A percentile compares a stretch with the other conserved stretches of the same genome.
These are phyloP conservation scores for Belonocnema kinseyi DNA, from an alignment of 1,140 invertebrate species.

Conservation along the genomic window DNA sequence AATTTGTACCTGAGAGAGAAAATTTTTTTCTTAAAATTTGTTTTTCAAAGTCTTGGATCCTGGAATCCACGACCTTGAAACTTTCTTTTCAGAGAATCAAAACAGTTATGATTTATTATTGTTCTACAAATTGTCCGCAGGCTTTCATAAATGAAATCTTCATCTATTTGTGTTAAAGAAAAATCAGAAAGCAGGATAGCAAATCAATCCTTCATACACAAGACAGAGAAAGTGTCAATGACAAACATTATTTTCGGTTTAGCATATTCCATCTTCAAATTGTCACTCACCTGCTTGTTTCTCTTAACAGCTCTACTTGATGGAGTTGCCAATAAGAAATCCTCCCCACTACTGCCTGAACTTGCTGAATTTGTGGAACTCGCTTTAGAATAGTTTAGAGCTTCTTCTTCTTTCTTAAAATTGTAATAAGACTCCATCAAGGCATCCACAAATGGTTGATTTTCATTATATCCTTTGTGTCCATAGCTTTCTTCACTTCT, in stretches of 20 bases:
- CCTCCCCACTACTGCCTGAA: slow-evolving; percentile 35
- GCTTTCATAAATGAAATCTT: slow-evolving; percentile 9
- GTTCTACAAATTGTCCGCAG: not conserved
- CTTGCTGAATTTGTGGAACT: slow-evolving; percentile 14
- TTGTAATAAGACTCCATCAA: slow-evolving; percentile 5
- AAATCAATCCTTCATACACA: not conserved
- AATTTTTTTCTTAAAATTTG: not conserved
- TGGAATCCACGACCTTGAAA: slow-evolving; percentile 1
- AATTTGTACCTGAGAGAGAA: slow-evolving; percentile 79
- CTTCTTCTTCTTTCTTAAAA: not conserved
- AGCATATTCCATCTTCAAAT: not conserved
- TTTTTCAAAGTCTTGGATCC: no score
- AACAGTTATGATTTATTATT: not conserved
- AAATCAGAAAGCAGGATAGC: not conserved
- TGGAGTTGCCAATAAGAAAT: slow-evolving; percentile 10
- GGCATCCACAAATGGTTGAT: slow-evolving; percentile 18
- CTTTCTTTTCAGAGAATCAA: slow-evolving; percentile 31
- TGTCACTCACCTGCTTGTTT: slow-evolving; percentile 57
- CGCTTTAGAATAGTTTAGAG: not conserved
- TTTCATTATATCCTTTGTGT: not conserved
- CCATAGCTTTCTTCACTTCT: not conserved
- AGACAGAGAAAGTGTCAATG: no score
- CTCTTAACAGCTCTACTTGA: slow-evolving; percentile 46
- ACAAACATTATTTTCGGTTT: no score
- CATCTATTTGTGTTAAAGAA: not conserved